These are phyloP conservation scores for Zaprionus taronus DNA, from an alignment of 1,140 invertebrate genomes.

Conservation along the genomic window DNA sequence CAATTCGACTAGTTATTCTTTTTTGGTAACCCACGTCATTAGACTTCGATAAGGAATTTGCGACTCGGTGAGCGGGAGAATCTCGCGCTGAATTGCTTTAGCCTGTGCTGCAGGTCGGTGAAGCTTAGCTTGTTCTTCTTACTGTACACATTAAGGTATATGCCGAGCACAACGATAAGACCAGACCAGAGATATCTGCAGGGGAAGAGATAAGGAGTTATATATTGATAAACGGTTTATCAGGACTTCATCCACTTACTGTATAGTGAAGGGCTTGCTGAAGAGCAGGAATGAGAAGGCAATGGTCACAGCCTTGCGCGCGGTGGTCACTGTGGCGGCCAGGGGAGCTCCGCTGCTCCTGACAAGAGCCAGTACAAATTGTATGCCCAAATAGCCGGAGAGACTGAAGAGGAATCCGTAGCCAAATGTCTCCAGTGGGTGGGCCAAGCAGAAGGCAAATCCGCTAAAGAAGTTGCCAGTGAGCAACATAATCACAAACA, in stretches of 20 bases:
- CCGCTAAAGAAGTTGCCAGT: constrained; percentile 91
- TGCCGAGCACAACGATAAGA: constrained; percentile 93
- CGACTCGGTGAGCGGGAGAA: constrained; percentile 62
- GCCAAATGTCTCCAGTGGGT: constrained; percentile 91
- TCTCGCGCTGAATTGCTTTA: constrained; percentile 52
- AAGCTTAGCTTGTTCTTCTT: constrained; percentile 87
- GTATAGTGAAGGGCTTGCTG: constrained; percentile 96
- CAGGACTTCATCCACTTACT: constrained; percentile 87
- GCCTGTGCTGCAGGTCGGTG: constrained; percentile 59
- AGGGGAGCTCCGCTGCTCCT: constrained; percentile 94
- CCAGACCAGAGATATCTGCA: constrained; percentile 96
- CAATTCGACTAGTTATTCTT: constrained; percentile 56
- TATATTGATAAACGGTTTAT: too few species aligned
- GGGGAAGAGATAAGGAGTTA: constrained; percentile 45
- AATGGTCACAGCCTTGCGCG: constrained; percentile 96
- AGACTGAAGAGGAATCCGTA: constrained; percentile 94
- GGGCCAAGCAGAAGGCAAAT: constrained; percentile 90
- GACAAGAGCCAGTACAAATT: constrained; percentile 95
- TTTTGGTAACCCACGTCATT: constrained; percentile 57
- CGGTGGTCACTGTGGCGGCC: constrained; percentile 95
- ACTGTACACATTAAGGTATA: constrained; percentile 95
- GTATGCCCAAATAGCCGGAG: constrained; percentile 95
- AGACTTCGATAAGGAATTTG: constrained; percentile 80
- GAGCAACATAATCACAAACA: constrained; percentile 90
- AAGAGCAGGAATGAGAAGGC: constrained; percentile 97